A percentile compares a stretch with the other conserved stretches of the same genome.
Evolutionary conservation across 92 coral and sea anemone species (phyloP).

Genomic region (Heteractis magnifica): DNA sequence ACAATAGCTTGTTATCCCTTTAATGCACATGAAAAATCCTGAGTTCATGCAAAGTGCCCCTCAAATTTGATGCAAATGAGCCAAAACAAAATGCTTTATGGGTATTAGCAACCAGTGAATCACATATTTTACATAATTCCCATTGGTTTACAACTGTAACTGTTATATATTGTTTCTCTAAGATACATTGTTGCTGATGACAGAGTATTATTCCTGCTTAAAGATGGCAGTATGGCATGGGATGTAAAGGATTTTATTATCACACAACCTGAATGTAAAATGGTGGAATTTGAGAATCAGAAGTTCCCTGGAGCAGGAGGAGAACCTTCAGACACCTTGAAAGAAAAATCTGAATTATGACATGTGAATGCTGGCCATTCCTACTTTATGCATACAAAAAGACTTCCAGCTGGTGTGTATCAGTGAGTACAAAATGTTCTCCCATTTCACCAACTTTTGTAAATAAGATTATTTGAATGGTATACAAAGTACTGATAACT

Average conservation of each 20-base stretch:
- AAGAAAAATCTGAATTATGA: constrained; percentile 65
- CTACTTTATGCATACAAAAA: background rate
- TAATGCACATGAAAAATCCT: too few species aligned
- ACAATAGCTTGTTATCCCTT: too few species aligned
- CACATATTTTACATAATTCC: background rate
- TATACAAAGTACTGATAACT: too few species aligned
- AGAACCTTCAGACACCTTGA: constrained; percentile 23
- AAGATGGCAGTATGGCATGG: constrained; percentile 98
- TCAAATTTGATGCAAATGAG: too few species aligned
- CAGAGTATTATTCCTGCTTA: constrained; percentile 75
- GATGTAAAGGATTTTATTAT: constrained; percentile 87
- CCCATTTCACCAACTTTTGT: too few species aligned
- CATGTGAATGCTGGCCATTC: background rate
- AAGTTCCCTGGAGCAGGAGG: constrained; percentile 88
- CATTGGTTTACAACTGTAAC: background rate
- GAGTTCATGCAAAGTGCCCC: too few species aligned
- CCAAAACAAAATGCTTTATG: too few species aligned
- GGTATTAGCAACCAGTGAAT: background rate
- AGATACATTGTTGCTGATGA: constrained; percentile 92
- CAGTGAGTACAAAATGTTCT: too few species aligned
- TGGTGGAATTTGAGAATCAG: constrained; percentile 97
- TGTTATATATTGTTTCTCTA: too few species aligned
- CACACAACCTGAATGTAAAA: constrained; percentile 90
- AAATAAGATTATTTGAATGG: too few species aligned
- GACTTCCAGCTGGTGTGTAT: too few species aligned